Base-by-base conservation (phyloP, 2,888 invertebrate species). In the Platypus cylindrus region DNA sequence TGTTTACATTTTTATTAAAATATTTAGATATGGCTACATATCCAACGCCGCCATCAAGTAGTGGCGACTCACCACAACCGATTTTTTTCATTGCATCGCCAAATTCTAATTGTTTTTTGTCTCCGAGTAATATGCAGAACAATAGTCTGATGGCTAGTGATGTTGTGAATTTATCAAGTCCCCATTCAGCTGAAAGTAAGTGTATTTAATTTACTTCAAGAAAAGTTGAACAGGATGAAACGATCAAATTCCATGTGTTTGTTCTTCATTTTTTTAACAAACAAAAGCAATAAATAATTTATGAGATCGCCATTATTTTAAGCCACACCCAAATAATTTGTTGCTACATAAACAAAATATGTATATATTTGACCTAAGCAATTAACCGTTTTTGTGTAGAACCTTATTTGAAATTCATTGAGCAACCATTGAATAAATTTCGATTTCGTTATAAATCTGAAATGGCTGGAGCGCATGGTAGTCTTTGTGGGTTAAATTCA, bases 381-480 rank as follows among this genome's bases (percentile, higher is more conserved):
- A n/a, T n/a, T n/a, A n/a, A n/a, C n/a, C n/a, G n/a, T 20, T 12
- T 20, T 28, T 24, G 48, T 48, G 26, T 30, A 51, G 51, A 30
- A 3, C 62, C 81, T 2, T 63, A 59, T 40, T 56, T 86, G 23
- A 60, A 63, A 14, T 76, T 86, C 29, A 51, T 72, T 1, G 81
- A 81, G 45, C 77, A 86, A 48, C 86, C 87, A 0, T 72, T 76
- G 14, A 75, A 81, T 27, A 78, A 80, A 58, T 87, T 87, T 55
- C 66, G 87, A 33, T 87, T 86, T 55, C 70, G 86, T 2, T 87
- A 87, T 53, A 79, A 76, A 54, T 84, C 85, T 22, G 86, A 87
- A 67, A 86, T 86, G 86, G 72, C 78, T 35, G 86, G 85, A 0
- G 84, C 84, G 0, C 85, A 87, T 59, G 86, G 86, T 0, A 78